These are phyloP conservation scores for Bruchidius siliquastri DNA, from an alignment of 2,888 invertebrate species.

Conservation along the genomic window DNA sequence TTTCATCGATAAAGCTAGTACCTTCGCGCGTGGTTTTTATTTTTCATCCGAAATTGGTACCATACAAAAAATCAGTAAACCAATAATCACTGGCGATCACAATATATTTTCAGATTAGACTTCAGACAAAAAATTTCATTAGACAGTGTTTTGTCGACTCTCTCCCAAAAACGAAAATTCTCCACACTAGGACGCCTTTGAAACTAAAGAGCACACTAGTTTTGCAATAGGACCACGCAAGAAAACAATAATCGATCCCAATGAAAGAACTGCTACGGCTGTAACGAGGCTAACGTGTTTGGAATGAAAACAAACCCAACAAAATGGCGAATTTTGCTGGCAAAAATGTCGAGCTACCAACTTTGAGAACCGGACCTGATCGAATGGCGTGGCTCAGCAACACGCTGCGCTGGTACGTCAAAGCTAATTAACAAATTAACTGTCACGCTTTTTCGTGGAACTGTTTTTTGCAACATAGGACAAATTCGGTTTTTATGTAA, in stretches of 20 bases:
- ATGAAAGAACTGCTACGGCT: background rate
- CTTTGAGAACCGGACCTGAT: background rate
- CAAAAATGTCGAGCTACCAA: background rate
- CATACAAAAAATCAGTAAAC: too few relatives aligned
- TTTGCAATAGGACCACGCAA: background rate
- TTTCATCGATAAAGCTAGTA: too few relatives aligned
- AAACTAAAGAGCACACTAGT: background rate
- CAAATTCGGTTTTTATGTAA: background rate
- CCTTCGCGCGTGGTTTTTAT: too few relatives aligned
- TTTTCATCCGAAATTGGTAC: too few relatives aligned
- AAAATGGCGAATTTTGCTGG: background rate
- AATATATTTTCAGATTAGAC: too few relatives aligned
- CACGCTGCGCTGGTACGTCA: background rate
- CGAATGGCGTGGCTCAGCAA: background rate
- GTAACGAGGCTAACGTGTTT: background rate
- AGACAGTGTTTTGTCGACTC: too few relatives aligned
- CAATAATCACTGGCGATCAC: too few relatives aligned
- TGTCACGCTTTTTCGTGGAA: background rate
- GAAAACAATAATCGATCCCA: background rate
- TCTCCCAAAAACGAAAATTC: too few relatives aligned
- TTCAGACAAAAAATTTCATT: too few relatives aligned
- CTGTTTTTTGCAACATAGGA: background rate
- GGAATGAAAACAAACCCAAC: background rate
- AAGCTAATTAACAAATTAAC: constrained; percentile 6
- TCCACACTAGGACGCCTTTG: background rate